A percentile compares a stretch with the other conserved stretches of the same genome.
Conservation (phyloP, 2,888 invertebrate species). For the Lasioglossum oenotherae region DNA sequence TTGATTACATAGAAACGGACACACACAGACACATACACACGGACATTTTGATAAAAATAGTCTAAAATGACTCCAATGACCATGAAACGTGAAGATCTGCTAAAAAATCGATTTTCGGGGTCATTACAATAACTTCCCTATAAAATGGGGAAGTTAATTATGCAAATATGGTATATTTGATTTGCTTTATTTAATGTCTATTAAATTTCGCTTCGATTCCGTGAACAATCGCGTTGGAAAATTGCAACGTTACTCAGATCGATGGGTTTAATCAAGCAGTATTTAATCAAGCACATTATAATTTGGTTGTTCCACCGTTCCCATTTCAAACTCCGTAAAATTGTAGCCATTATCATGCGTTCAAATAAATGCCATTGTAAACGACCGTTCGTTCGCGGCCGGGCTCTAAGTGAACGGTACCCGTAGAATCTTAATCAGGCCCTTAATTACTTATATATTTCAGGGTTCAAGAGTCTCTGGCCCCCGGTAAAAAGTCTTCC, state of each 20-base stretch:
- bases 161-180: not conserved
- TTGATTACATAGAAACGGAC: too few relatives aligned
- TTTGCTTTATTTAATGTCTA: not conserved
- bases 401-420: not conserved
- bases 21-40: too few relatives aligned
- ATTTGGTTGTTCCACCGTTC: slow-evolving; percentile 1
- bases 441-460: slow-evolving; percentile 74
- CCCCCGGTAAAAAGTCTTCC: slow-evolving; percentile 63
- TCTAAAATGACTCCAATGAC: too few relatives aligned
- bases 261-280: not conserved
- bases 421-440: slow-evolving; percentile 63
- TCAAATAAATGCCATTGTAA: slow-evolving; percentile 32
- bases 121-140: too few relatives aligned
- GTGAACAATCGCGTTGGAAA: not conserved
- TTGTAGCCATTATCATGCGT: not conserved
- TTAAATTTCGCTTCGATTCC: not conserved
- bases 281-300: slow-evolving; percentile 5
- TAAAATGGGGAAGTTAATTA: too few relatives aligned
- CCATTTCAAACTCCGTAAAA: not conserved
- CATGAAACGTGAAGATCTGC: too few relatives aligned
- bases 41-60: too few relatives aligned
- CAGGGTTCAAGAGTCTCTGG: slow-evolving; percentile 49
- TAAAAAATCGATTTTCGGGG: too few relatives aligned
- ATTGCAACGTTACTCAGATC: not conserved
- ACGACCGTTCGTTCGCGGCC: slow-evolving; percentile 8